A percentile compares a stretch with the other conserved stretches of the same genome.
Evolutionary conservation across 2,113 vertebrate species (phyloP).

Genomic region (Ceratotherium simum): DNA sequence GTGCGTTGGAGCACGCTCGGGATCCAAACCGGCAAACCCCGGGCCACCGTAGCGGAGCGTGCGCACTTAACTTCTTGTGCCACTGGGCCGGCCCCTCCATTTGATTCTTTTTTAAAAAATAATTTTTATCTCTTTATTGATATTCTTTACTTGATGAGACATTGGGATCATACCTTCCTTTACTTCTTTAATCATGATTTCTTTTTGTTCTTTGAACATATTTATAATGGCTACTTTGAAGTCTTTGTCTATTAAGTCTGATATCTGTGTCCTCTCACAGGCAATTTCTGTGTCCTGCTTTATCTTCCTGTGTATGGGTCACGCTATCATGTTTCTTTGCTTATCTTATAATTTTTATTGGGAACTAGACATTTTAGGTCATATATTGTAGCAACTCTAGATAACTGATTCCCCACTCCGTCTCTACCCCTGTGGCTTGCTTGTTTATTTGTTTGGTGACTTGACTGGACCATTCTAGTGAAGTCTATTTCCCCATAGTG

Average conservation of each 20-base stretch:
- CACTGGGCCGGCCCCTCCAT: neutral
- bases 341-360: neutral
- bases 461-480: too few relatives aligned
- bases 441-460: neutral
- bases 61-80: too few relatives aligned
- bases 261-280: neutral
- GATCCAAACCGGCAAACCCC: too few relatives aligned
- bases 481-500: neutral
- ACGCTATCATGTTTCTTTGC: neutral
- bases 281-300: neutral
- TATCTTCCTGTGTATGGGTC: neutral
- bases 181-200: neutral
- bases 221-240: neutral
- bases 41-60: too few relatives aligned
- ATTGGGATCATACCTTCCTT: neutral
- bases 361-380: neutral
- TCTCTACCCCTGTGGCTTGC: neutral
- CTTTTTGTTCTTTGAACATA: neutral
- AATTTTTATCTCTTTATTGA: neutral
- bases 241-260: neutral
- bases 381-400: too few relatives aligned
- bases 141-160: neutral
- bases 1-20: too few relatives aligned
- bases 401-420: neutral
- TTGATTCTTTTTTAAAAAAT: neutral